Base-by-base conservation (phyloP, 2,113 vertebrate species). In the Oreochromis aureus region DNA sequence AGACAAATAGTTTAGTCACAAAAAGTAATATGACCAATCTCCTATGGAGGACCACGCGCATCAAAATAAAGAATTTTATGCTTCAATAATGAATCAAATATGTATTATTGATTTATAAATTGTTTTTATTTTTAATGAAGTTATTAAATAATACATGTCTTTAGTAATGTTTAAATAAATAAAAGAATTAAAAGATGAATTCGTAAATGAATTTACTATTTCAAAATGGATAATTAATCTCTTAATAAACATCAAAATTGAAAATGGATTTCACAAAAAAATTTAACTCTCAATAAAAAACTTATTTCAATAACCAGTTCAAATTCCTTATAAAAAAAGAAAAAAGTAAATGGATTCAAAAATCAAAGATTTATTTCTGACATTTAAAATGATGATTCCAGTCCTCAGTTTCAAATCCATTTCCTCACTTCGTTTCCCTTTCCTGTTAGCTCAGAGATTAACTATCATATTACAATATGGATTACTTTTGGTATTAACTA, bases 41-140 rank as follows among this genome's bases (percentile, higher is more conserved):
- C 0, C 10, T 36, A 7, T n/a, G 32, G 61, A 5, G 61, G 32
- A 39, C 61, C 61, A 36, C 18, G 0, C 10, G 12, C 61, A 66
- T n/a, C 18, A 66, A 66, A 22, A 66, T 66, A 66, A 39, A 66
- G 18, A 66, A 39, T 66, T 66, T n/a, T 39, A 36, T 39, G 61
- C 34, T 39, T n/a, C 18, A 36, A 36, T 36, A 66, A 66, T n/a
- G 10, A 66, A 8, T 66, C 7, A 39, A 66, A 66, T 39, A 13
- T 5, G 19, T 3, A 0, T 66, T 66, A 36, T 3, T 9, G 8
- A 36, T 36, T 36, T 36, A 36, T 36, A 39, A 10, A 39, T 39
- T 39, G 36, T 36, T 36, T 36, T 9, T 36, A 36, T 36, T 36
- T 36, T 36, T 9, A 36, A 9, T 9, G 8, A 36, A 36, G 9